A percentile compares a stretch with the other conserved stretches of the same genome.
Conservation (phyloP, 2,888 invertebrate genomes). For the Chloroclystis v-ata region DNA sequence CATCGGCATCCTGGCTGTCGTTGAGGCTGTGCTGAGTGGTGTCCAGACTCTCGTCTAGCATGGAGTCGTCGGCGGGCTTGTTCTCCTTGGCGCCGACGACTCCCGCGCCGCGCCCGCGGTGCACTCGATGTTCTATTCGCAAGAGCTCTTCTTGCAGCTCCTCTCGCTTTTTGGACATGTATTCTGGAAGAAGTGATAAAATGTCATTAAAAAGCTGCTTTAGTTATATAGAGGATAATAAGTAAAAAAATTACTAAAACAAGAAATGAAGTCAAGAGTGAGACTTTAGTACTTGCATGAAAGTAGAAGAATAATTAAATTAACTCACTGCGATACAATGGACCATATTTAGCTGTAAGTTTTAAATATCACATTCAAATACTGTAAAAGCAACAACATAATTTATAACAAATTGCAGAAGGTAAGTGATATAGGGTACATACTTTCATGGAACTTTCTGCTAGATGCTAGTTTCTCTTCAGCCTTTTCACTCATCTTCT, state of each 20-base stretch:
- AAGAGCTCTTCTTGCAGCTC: slow-evolving; percentile 81
- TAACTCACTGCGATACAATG: slow-evolving; percentile 61
- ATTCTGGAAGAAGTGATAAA: slow-evolving; percentile 58
- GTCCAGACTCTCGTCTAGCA: not conserved
- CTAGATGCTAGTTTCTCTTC: slow-evolving; percentile 82
- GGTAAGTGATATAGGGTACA: too few relatives aligned
- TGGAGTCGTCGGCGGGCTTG: slow-evolving; percentile 32
- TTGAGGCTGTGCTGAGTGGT: not conserved
- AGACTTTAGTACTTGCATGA: too few relatives aligned
- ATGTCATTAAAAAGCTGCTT: not conserved
- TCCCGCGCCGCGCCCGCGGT: slow-evolving; percentile 41
- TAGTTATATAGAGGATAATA: too few relatives aligned
- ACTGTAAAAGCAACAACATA: not conserved
- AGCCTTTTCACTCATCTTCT: slow-evolving; percentile 83
- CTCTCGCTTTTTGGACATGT: slow-evolving; percentile 80
- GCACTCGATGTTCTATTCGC: slow-evolving; percentile 78
- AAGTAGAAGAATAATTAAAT: not conserved
- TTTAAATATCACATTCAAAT: slow-evolving; percentile 16
- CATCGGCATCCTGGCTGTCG: slow-evolving; percentile 22
- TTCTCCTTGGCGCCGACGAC: slow-evolving; percentile 54
- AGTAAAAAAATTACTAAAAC: too few relatives aligned
- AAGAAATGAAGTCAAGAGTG: too few relatives aligned
- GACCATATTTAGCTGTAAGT: slow-evolving; percentile 60
- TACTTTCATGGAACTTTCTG: slow-evolving; percentile 81
- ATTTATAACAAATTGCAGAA: not conserved